A percentile compares a stretch with the other conserved stretches of the same genome.
These are phyloP conservation scores for Tetragnatha versicolor DNA, from an alignment of 1,140 invertebrate genomes.

Conservation along the genomic window DNA sequence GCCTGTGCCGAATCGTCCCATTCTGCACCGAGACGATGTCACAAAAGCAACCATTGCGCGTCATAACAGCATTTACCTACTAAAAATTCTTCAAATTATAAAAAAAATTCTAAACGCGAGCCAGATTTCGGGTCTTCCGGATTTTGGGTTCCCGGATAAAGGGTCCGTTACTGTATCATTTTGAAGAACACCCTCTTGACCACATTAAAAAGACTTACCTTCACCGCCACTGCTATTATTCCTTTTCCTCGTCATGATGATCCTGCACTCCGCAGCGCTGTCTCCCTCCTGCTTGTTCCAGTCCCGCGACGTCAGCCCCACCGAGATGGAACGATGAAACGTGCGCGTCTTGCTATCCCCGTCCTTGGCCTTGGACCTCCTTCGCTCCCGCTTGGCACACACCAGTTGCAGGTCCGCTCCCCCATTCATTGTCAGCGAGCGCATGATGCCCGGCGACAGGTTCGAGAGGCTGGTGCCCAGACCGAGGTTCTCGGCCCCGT, in stretches of 20 bases:
- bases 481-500: slow-evolving; percentile 41
- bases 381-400: slow-evolving; percentile 31
- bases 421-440: slow-evolving; percentile 54
- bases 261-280: slow-evolving; percentile 62
- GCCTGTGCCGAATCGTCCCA: too few species aligned
- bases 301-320: slow-evolving; percentile 70
- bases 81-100: too few species aligned
- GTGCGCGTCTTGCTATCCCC: slow-evolving; percentile 60
- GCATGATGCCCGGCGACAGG: slow-evolving; percentile 49
- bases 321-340: slow-evolving; percentile 75
- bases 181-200: too few species aligned
- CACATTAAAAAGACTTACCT: slow-evolving; percentile 63
- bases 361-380: slow-evolving; percentile 65
- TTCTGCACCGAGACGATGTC: too few species aligned
- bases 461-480: slow-evolving; percentile 29
- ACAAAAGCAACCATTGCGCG: too few species aligned
- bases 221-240: slow-evolving; percentile 76
- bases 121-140: too few species aligned
- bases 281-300: slow-evolving; percentile 71
- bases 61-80: too few species aligned
- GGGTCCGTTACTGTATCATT: too few species aligned
- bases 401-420: slow-evolving; percentile 37
- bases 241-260: slow-evolving; percentile 72
- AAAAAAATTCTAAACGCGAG: too few species aligned
- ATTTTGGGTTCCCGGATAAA: too few species aligned